These are phyloP conservation scores for Thalassophryne amazonica DNA, from an alignment of 2,797 vertebrate species.

Conservation along the genomic window DNA sequence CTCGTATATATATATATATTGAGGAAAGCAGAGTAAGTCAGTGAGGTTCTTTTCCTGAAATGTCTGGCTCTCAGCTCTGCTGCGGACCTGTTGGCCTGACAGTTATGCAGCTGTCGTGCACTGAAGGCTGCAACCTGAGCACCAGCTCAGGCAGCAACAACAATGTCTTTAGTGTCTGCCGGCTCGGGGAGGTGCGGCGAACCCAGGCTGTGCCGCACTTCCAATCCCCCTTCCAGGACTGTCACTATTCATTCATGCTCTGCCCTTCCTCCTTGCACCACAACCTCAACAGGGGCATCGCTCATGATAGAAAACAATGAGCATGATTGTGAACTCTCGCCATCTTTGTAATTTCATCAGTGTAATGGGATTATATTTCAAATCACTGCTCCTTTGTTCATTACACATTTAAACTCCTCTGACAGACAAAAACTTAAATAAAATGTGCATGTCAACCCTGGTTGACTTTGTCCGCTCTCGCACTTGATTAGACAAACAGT, in stretches of 20 bases:
- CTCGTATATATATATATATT: too few species aligned
- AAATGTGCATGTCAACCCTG: conserved; percentile 83
- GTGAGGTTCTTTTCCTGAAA: too few species aligned
- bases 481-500: conserved; percentile 92
- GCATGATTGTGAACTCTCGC: conserved; percentile 88
- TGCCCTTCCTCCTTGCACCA: conserved; percentile 79
- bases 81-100: too few species aligned
- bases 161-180: conserved; percentile 52
- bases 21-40: too few species aligned
- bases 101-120: too few species aligned
- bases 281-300: conserved; percentile 83
- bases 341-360: conserved; percentile 91
- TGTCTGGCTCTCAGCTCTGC: too few species aligned
- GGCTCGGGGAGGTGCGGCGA: conserved; percentile 45
- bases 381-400: conserved; percentile 88
- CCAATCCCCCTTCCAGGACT: conserved; percentile 71
- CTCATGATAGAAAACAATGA: conserved; percentile 84
- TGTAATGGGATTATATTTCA: conserved; percentile 95
- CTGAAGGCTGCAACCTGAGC: conserved; percentile 26
- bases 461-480: conserved; percentile 81
- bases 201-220: conserved; percentile 50
- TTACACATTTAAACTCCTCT: conserved; percentile 91
- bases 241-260: conserved; percentile 74
- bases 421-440: conserved; percentile 92
- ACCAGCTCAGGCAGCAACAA: conserved; percentile 36